These are phyloP conservation scores for Chalcis sispes DNA, from an alignment of 2,888 invertebrate genomes.

Conservation along the genomic window DNA sequence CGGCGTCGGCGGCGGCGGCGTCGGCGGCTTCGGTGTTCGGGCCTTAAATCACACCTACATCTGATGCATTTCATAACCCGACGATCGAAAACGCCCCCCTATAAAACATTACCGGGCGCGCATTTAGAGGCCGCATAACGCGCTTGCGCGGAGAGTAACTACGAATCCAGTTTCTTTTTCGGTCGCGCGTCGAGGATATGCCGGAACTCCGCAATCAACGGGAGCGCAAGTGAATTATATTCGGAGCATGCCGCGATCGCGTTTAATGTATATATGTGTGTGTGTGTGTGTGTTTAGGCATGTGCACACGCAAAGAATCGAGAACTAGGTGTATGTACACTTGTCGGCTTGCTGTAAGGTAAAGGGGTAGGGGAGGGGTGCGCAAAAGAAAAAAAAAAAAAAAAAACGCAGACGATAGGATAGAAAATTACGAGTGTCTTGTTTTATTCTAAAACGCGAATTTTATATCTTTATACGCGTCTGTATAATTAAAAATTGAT, in stretches of 20 bases:
- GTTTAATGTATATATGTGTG: background rate
- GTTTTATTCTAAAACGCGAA: too few relatives aligned
- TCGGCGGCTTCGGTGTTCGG: background rate
- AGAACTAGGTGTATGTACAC: too few relatives aligned
- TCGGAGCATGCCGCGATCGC: slow-evolving; percentile 5
- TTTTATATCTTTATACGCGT: too few relatives aligned
- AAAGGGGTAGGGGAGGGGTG: too few relatives aligned
- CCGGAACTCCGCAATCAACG: slow-evolving; percentile 56
- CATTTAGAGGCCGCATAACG: slow-evolving; percentile 35
- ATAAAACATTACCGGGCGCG: slow-evolving; percentile 46
- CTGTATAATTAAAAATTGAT: too few relatives aligned
- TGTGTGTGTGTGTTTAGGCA: too few relatives aligned
- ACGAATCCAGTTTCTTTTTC: slow-evolving; percentile 49
- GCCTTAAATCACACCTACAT: slow-evolving; percentile 57
- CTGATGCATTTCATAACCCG: slow-evolving; percentile 57
- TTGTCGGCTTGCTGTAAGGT: too few relatives aligned
- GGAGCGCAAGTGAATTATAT: slow-evolving; percentile 55
- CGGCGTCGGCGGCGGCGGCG: background rate
- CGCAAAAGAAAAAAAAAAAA: background rate
- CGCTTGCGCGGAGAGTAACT: slow-evolving; percentile 19
- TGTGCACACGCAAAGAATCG: too few relatives aligned
- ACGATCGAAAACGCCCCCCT: slow-evolving; percentile 55
- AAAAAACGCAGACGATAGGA: background rate
- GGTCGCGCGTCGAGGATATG: slow-evolving; percentile 13
- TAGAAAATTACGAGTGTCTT: slow-evolving; percentile 34